Base-by-base conservation (phyloP, 2,113 vertebrate species). In the Philantomba maxwellii region DNA sequence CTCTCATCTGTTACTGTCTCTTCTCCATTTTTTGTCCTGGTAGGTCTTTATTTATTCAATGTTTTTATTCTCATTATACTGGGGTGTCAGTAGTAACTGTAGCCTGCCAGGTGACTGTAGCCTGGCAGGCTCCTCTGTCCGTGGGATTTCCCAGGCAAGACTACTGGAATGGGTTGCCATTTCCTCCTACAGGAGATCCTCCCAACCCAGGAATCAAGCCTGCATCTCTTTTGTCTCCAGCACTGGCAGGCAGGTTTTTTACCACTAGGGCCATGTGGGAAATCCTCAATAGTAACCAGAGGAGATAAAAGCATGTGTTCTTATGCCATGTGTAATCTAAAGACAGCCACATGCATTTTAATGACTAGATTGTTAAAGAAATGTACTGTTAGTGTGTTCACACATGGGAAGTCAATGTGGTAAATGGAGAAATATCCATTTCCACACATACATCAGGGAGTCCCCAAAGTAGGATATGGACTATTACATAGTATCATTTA, bases 341-440 rank as follows among this genome's bases (percentile, higher is more conserved):
- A 93, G 25, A 88, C 12, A 93, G 19, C 1, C 36, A 23, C 58
- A 21, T 77, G 80, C 26, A 91, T 82, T 93, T 60, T 91, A 95
- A 95, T 81, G n/a, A 78, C 30, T 87, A 75, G 15, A 82, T 43
- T 78, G 55, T 81, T 90, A 91, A 95, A 94, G 53, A 94, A 95
- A 81, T 81, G 53, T 91, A 55, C 58, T 55, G 81, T 43, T 60
- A 88, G 43, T 93, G 2, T 45, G 30, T 87, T 62, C 25, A 88
- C 36, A 75, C 30, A 25, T 57, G 36, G 70, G 49, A 92, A 97
- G 78, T 95, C 75, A 97, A 43, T 73, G 64, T 73, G n/a, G 39
- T 45, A 95, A 82, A 84, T 89, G 57, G 13, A 94, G 39, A 92
- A 85, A 81, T 60, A 82, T 28, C 33, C 14, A 81, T 88, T 88